Evolutionary conservation across 2,888 invertebrate species (phyloP).

Genomic region (Endotricha flammealis): DNA sequence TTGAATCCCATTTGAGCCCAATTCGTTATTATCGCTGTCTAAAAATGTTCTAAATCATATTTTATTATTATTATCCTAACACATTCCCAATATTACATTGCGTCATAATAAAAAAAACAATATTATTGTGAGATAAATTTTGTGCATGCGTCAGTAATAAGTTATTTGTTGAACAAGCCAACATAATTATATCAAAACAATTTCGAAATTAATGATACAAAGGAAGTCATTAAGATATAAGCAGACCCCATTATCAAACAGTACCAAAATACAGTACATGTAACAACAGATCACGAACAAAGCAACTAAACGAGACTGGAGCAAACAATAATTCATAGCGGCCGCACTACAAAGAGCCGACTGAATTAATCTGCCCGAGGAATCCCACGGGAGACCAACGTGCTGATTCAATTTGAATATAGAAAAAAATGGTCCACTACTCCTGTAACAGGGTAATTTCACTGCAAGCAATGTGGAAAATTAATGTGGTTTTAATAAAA

Average conservation of each 20-base stretch:
- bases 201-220: neutral
- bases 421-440: slow-evolving; percentile 31
- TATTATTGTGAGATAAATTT: too few relatives aligned
- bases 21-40: too few relatives aligned
- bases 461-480: slow-evolving; percentile 1
- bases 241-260: neutral
- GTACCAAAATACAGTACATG: slow-evolving; percentile 3
- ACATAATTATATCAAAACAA: too few relatives aligned
- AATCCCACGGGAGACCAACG: slow-evolving; percentile 32
- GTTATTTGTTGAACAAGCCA: too few relatives aligned
- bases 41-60: too few relatives aligned
- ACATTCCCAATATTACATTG: too few relatives aligned
- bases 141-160: too few relatives aligned
- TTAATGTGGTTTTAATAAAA: too few relatives aligned
- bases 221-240: neutral
- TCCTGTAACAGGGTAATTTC: neutral
- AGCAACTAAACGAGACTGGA: slow-evolving; percentile 5
- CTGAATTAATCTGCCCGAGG: neutral
- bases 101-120: too few relatives aligned
- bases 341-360: slow-evolving; percentile 11
- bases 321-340: slow-evolving; percentile 38
- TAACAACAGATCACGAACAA: slow-evolving; percentile 1
- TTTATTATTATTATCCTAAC: too few relatives aligned
- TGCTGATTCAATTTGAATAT: slow-evolving; percentile 48
- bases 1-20: too few relatives aligned